These are phyloP conservation scores for Athalia rosae DNA, from an alignment of 2,888 invertebrate genomes.

Conservation along the genomic window DNA sequence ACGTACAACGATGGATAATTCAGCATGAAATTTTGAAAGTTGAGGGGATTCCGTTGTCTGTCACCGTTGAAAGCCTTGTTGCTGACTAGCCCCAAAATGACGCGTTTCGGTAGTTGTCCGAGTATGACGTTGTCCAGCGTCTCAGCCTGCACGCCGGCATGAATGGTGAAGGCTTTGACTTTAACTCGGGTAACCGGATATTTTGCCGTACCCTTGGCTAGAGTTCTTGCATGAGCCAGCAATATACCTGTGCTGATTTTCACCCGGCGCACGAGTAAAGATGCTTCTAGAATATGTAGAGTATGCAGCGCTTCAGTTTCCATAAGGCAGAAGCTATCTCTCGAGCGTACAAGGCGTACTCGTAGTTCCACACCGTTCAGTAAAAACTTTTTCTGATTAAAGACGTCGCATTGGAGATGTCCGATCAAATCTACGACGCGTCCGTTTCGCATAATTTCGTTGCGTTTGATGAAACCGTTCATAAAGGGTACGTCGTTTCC, in stretches of 20 bases:
- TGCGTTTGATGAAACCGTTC: not conserved
- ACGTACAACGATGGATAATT: conserved; percentile 53
- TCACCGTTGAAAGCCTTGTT: conserved; percentile 52
- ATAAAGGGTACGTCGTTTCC: not conserved
- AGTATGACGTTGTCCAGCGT: conserved; percentile 58
- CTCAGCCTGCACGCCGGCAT: conserved; percentile 48
- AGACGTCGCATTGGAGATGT: conserved; percentile 54
- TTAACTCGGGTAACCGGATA: conserved; percentile 36
- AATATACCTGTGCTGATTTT: conserved; percentile 54
- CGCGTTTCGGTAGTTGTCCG: conserved; percentile 56
- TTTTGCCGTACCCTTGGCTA: conserved; percentile 54
- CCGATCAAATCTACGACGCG: conserved; percentile 44
- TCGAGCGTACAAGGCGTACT: conserved; percentile 51
- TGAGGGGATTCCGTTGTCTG: conserved; percentile 45
- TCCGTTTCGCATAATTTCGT: conserved; percentile 41
- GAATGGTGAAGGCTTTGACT: conserved; percentile 11
- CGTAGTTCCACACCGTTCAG: conserved; percentile 55
- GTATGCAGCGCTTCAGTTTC: conserved; percentile 43
- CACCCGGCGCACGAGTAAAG: conserved; percentile 54
- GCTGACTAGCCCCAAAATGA: conserved; percentile 55
- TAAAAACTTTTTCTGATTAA: conserved; percentile 55
- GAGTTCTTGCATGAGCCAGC: conserved; percentile 55
- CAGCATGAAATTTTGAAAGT: conserved; percentile 47
- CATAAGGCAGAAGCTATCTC: conserved; percentile 52
- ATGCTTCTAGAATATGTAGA: conserved; percentile 52